Evolutionary conservation across 1,140 invertebrate genomes (phyloP).

Genomic region (Teleogryllus occipitalis): DNA sequence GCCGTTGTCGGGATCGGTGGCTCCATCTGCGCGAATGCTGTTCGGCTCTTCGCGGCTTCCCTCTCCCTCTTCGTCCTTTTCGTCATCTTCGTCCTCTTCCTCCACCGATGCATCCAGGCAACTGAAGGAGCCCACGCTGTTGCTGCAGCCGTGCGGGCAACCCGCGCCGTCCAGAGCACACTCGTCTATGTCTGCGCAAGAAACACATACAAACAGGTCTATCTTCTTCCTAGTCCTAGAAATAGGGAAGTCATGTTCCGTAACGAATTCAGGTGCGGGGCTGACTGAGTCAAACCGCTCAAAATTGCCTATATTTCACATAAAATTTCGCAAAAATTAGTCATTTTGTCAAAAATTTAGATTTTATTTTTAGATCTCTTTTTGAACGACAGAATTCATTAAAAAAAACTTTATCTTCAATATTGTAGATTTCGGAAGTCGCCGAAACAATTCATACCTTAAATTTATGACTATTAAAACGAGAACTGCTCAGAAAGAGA

Average conservation of each 20-base stretch:
- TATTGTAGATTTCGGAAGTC: no score
- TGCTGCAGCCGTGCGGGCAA: conserved; percentile 47
- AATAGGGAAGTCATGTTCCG: neutral
- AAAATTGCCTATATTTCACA: no score
- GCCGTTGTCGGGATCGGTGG: conserved; percentile 38
- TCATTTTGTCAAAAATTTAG: no score
- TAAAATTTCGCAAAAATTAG: no score
- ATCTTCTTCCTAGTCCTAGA: no score
- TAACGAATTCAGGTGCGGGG: neutral
- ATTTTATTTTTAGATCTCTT: no score
- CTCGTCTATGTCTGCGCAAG: conserved; percentile 56
- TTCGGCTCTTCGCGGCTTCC: conserved; percentile 64
- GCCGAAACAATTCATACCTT: no score
- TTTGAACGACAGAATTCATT: no score
- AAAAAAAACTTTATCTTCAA: no score
- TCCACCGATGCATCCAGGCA: conserved; percentile 32
- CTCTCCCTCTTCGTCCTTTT: conserved; percentile 45
- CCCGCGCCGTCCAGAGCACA: conserved; percentile 51
- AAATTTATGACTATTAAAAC: no score
- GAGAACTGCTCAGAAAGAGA: no score
- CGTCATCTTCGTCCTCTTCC: conserved; percentile 59
- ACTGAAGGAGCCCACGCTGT: conserved; percentile 47
- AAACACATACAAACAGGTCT: neutral
- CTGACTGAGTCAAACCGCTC: no score
- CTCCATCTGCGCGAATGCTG: conserved; percentile 59